Base-by-base conservation (phyloP, 2,888 invertebrate species). In the Dioctria rufipes region DNA sequence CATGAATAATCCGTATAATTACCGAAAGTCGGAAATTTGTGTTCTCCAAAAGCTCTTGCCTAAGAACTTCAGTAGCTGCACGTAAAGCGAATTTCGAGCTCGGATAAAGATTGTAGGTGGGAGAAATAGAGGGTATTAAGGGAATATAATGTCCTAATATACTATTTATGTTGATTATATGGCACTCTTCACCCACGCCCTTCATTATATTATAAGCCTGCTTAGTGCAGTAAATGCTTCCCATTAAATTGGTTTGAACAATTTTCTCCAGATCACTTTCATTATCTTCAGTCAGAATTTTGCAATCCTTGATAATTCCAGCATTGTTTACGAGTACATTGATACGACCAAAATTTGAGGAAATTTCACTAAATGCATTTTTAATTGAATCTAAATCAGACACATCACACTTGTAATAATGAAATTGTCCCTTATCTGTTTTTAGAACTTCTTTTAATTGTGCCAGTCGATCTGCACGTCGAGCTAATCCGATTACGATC, bases 241-340 rank as follows among this genome's bases (percentile, higher is more conserved):
- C 91, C 82, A 87, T 88, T 0, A 90, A 81, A 85, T 91, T 91
- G 4, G 88, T 88, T 83, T 90, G 89, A 2, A 91, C 87, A 0
- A 88, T 84, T 42, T 86, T 83, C 81, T 86, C 83, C 13, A 86
- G 81, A 5, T 84, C 83, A 3, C 84, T 83, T 78, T 86, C 85
- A 81, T 86, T 86, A 6, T 25, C 46, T 37, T 73, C 60, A 8
- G 6, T 39, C 43, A 75, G 42, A 75, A 75, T 75, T 13, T 39
- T 25, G 4, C 61, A 13, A 13, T 40, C 3, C 11, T 9, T 42
- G 2, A 87, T 79, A 6, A 91, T 83, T 1, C 90, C 92, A 0
- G 92, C 92, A 84, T 92, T 92, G 84, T 92, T 93, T 8, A 93
- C 85, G 67, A 92, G 87, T 2, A 93, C 88, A 85, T 92, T 91